Percentiles rank a stretch among this genome's conserved stretches.
Conservation (phyloP, 2,888 invertebrate genomes). For the Andrena bicolor region DNA sequence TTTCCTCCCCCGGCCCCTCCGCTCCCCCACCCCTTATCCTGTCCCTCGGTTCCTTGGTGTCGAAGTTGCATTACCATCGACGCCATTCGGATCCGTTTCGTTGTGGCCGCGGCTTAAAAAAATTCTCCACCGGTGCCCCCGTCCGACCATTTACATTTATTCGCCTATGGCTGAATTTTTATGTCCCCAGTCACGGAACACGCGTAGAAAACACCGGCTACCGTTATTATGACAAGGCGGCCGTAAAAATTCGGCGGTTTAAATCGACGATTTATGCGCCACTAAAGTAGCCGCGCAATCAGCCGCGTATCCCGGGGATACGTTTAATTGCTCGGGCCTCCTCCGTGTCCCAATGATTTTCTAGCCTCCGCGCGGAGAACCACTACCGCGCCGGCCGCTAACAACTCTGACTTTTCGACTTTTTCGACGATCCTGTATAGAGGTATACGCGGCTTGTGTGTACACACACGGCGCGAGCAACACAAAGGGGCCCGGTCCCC, state of each 20-base stretch:
- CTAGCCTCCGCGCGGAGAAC: constrained; percentile 19
- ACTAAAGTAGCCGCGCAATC: constrained; percentile 49
- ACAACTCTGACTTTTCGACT: constrained; percentile 32
- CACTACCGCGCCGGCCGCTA: neutral
- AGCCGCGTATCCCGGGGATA: constrained; percentile 5
- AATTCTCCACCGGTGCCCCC: constrained; percentile 39
- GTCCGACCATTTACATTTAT: constrained; percentile 61
- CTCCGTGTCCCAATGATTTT: neutral
- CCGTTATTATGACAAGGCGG: constrained; percentile 57
- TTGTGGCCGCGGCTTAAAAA: constrained; percentile 29
- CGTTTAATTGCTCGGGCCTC: constrained; percentile 37
- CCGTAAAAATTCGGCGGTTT: constrained; percentile 60
- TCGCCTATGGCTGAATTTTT: constrained; percentile 43
- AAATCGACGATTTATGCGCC: constrained; percentile 57
- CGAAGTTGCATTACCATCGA: constrained; percentile 71
- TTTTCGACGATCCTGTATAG: constrained; percentile 1
- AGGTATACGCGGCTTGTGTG: neutral
- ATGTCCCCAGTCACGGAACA: constrained; percentile 43
- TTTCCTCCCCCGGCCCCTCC: constrained; percentile 34
- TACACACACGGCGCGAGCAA: constrained; percentile 21
- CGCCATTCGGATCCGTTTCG: constrained; percentile 47
- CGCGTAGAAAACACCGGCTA: constrained; percentile 60
- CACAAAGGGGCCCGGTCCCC: constrained; percentile 39
- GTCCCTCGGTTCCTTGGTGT: constrained; percentile 49
- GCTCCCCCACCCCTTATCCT: constrained; percentile 7